Conservation (phyloP, 23 tunicate species). For the Halocynthia roretzi region DNA sequence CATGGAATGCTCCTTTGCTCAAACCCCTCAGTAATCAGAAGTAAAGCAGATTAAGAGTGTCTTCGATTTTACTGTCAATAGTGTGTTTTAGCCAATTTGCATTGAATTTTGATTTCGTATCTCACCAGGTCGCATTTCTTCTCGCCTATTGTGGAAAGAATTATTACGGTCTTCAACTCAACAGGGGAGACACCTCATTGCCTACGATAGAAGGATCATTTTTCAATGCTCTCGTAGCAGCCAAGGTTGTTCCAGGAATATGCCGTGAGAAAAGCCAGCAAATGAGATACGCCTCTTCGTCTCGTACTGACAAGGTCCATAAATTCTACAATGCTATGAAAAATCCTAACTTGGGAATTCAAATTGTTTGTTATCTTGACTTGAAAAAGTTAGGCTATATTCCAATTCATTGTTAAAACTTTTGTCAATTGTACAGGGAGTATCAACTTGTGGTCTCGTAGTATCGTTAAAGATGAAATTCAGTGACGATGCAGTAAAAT, state of each 20-base stretch:
- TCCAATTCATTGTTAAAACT: not conserved
- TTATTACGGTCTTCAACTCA: constrained; percentile 83
- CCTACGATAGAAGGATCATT: constrained; percentile 80
- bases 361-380: no score
- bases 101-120: not conserved
- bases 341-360: not conserved
- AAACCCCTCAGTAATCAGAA: no score
- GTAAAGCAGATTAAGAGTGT: no score
- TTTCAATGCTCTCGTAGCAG: constrained; percentile 57
- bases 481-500: constrained; percentile 38
- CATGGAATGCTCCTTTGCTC: no score
- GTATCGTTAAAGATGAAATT: constrained; percentile 58
- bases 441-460: constrained; percentile 84
- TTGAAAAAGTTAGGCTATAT: no score
- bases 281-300: constrained; percentile 68
- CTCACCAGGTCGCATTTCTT: constrained; percentile 63
- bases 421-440: constrained; percentile 50
- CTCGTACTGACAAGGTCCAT: constrained; percentile 87
- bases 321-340: not conserved
- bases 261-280: constrained; percentile 62
- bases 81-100: no score
- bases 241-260: constrained; percentile 81
- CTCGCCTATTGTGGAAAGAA: constrained; percentile 85
- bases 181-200: constrained; percentile 59
- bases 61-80: no score